Base-by-base conservation (phyloP, 2,797 vertebrate species). In the Acanthurus lineatus region DNA sequence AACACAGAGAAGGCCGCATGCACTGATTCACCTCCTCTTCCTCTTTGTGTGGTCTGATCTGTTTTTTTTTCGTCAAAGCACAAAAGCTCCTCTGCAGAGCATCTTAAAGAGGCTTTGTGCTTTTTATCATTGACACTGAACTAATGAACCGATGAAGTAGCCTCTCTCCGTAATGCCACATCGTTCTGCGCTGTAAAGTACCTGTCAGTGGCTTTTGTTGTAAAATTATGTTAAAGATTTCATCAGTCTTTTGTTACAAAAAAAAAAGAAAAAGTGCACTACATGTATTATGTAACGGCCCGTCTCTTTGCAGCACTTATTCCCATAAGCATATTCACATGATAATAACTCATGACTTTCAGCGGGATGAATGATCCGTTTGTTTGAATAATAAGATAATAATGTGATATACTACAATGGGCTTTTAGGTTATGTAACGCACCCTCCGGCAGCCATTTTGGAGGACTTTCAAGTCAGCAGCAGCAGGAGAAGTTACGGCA, bases 351-450 rank as follows among this genome's bases (percentile, higher is more conserved):
- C 19, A 4, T 83, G 73, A 82, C 51, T 72, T 73, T 82, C 14
- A 47, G 35, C 17, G 45, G 51, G 77, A 66, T 69, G 44, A 84
- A 77, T 56, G 49, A 69, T 81, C 79, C 49, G 6, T 83, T 82
- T 83, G 62, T 87, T 76, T 59, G 65, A 70, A 48, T 42, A 53
- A 42, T 40, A 17, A 44, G 45, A 81, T 53, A 52, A 80, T 68
- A 54, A 68, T 61, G 22, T 47, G 60, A 82, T 80, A 20, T 71
- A 73, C 59, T 59, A 62, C 69, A 59, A 35, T 20, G 28, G 51
- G 45, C 47, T 49, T 12, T 1, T 3, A 17, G 59, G 71, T 87
- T 80, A 58, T 77, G 16, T 73, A 73, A 85, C 0, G 4, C 25
- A 19, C 22, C 60, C 52, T 56, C 42, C 10, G 28, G 76, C 70